A percentile compares a stretch with the other conserved stretches of the same genome.
These are phyloP conservation scores for Didymodactylos carnosus DNA, from an alignment of 2,888 invertebrate genomes.

Conservation along the genomic window DNA sequence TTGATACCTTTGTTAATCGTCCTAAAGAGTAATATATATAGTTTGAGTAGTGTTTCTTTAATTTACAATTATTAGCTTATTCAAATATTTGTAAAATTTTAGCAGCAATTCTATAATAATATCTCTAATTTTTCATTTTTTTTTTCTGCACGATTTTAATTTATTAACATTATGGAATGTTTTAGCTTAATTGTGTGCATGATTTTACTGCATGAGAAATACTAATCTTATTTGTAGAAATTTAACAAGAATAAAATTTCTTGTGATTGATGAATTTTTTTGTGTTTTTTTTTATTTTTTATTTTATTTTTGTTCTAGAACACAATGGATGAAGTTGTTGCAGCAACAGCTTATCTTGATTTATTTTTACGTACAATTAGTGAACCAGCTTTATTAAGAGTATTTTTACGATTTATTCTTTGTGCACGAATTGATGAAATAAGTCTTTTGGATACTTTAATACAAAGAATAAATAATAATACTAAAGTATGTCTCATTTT, in stretches of 20 bases:
- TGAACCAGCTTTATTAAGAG: constrained; percentile 57
- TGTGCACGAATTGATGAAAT: constrained; percentile 60
- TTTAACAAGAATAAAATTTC: not conserved
- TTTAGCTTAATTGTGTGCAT: not conserved
- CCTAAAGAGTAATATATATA: too few relatives aligned
- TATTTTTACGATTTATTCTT: constrained; percentile 60
- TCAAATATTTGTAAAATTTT: too few relatives aligned
- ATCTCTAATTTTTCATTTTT: not conserved
- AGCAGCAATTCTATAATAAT: too few relatives aligned
- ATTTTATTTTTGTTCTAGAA: constrained; percentile 45
- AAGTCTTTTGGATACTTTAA: constrained; percentile 54
- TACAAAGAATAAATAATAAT: constrained; percentile 54
- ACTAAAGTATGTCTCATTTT: constrained; percentile 49
- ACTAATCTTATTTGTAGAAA: constrained; percentile 18
- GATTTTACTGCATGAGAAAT: not conserved
- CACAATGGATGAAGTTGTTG: constrained; percentile 64
- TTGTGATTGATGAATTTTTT: not conserved
- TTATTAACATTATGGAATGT: too few relatives aligned
- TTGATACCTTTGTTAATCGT: too few relatives aligned
- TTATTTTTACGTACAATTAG: constrained; percentile 66
- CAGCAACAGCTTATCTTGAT: constrained; percentile 78
- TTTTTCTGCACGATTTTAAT: not conserved
- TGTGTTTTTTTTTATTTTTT: not conserved
- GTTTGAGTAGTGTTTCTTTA: too few relatives aligned
- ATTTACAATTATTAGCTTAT: too few relatives aligned